Conservation (phyloP, 2,888 invertebrate genomes). For the Leptura quadrifasciata region DNA sequence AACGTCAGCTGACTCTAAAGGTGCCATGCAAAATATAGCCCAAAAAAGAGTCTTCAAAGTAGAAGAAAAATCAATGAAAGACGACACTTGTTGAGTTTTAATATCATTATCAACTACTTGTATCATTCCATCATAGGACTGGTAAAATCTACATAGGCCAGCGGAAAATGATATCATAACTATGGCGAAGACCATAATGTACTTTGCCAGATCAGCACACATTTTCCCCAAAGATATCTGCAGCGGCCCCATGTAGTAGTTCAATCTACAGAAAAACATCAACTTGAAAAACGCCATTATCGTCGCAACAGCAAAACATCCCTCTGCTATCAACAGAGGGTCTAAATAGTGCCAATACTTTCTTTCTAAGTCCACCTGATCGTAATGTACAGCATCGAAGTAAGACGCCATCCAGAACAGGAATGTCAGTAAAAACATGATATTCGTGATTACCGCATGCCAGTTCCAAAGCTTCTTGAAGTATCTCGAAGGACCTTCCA, state of each 20-base stretch:
- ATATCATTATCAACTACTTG: constrained; percentile 74
- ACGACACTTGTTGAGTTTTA: constrained; percentile 77
- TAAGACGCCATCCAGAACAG: constrained; percentile 79
- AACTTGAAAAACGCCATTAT: constrained; percentile 81
- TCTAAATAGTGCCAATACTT: constrained; percentile 82
- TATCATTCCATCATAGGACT: constrained; percentile 78
- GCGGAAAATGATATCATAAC: constrained; percentile 78
- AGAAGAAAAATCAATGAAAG: constrained; percentile 77
- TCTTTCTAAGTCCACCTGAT: constrained; percentile 76
- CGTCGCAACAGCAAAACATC: constrained; percentile 80
- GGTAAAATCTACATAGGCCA: constrained; percentile 79
- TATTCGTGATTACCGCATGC: constrained; percentile 79
- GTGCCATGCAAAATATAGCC: constrained; percentile 82
- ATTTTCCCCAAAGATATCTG: constrained; percentile 82
- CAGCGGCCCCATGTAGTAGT: constrained; percentile 80
- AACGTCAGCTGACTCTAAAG: constrained; percentile 80
- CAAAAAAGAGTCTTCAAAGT: constrained; percentile 82
- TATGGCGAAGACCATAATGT: constrained; percentile 78
- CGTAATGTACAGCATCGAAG: constrained; percentile 74
- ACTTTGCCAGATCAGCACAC: constrained; percentile 80
- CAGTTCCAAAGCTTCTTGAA: constrained; percentile 79
- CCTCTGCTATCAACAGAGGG: constrained; percentile 80
- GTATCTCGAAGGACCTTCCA: constrained; percentile 77
- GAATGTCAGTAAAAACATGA: constrained; percentile 78
- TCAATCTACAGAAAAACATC: constrained; percentile 79